Evolutionary conservation across 2,113 vertebrate genomes (phyloP).

Genomic region (Uropsilus gracilis): DNA sequence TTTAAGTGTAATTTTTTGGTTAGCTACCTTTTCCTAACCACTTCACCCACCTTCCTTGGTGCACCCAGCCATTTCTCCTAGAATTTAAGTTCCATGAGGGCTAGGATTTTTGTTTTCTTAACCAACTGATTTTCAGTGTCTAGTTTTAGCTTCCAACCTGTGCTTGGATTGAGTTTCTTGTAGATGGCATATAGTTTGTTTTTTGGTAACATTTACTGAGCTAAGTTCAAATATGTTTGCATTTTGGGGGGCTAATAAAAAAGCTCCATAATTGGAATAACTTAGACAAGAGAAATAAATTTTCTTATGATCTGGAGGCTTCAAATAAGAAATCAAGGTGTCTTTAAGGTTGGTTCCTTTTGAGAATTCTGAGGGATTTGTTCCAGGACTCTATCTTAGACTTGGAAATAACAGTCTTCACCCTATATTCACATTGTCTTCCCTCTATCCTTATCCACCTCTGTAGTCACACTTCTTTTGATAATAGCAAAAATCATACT

Average conservation of each 20-base stretch:
- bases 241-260: not conserved
- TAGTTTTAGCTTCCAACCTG: not conserved
- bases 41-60: not conserved
- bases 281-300: not conserved
- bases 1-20: not conserved
- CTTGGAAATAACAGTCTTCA: not conserved
- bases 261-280: not conserved
- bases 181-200: not conserved
- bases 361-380: not conserved
- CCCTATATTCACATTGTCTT: not conserved
- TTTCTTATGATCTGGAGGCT: not conserved
- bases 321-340: not conserved
- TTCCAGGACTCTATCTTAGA: not conserved
- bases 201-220: not conserved
- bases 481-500: not conserved
- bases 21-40: not conserved
- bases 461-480: no score
- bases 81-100: not conserved
- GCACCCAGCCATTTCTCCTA: not conserved
- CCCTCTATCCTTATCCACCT: no score
- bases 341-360: not conserved
- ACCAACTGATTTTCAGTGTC: not conserved
- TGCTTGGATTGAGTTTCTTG: not conserved
- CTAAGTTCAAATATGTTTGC: not conserved
- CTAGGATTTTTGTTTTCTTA: not conserved